Evolutionary conservation across 2,113 vertebrate species (phyloP).

Genomic region (Pao palembangensis): DNA sequence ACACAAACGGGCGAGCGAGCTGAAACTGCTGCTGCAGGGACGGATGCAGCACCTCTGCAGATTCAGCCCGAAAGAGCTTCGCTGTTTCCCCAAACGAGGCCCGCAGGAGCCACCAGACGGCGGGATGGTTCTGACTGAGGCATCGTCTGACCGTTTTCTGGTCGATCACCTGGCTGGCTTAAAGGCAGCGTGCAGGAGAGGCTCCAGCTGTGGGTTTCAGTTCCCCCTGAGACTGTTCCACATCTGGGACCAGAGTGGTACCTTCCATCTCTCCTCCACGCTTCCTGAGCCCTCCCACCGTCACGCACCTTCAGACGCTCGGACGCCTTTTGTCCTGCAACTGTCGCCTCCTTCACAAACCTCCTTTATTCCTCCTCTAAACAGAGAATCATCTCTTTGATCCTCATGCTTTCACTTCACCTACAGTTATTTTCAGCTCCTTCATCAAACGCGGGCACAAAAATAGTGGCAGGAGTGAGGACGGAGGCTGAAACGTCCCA

Average conservation of each 20-base stretch:
- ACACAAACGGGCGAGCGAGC: too few relatives aligned
- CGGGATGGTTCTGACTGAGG: background rate
- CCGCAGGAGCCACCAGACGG: too few relatives aligned
- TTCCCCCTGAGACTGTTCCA: too few relatives aligned
- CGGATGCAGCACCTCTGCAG: background rate
- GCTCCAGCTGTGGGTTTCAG: too few relatives aligned
- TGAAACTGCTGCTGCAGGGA: too few relatives aligned
- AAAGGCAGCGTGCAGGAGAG: too few relatives aligned
- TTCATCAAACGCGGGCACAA: constrained; percentile 41
- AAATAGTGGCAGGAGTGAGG: constrained; percentile 10
- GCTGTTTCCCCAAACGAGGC: too few relatives aligned
- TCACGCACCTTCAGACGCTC: constrained; percentile 21
- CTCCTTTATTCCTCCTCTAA: background rate
- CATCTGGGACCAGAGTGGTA: constrained; percentile 9
- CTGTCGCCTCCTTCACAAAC: constrained; percentile 30
- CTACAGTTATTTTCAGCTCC: constrained; percentile 42
- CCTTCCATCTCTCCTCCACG: constrained; percentile 25
- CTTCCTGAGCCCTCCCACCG: constrained; percentile 21
- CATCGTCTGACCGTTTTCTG: background rate
- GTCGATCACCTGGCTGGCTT: too few relatives aligned
- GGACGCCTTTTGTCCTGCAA: constrained; percentile 38
- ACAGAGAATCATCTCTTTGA: constrained; percentile 39
- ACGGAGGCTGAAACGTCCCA: constrained; percentile 17
- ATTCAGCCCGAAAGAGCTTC: too few relatives aligned
- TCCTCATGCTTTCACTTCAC: constrained; percentile 24